Conservation (phyloP, 2,888 invertebrate genomes). For the Aradus depressus region DNA sequence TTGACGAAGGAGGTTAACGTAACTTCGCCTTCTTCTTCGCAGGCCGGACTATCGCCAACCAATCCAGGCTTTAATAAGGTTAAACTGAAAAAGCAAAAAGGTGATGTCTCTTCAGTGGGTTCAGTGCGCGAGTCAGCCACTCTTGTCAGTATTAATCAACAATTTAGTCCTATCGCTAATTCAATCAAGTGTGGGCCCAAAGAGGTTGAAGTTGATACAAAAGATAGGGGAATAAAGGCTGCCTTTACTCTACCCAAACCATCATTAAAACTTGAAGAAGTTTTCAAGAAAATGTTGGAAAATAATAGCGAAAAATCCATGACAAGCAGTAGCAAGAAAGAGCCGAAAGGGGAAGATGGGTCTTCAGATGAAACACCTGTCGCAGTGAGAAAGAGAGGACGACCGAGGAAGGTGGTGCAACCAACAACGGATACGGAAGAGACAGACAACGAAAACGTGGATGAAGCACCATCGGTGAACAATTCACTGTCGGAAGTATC, state of each 20-base stretch:
- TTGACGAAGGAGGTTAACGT: constrained; percentile 8
- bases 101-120: no score
- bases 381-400: constrained; percentile 21
- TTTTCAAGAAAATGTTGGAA: constrained; percentile 21
- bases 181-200: no score
- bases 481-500: no score
- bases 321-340: background rate
- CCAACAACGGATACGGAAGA: background rate
- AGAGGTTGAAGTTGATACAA: constrained; percentile 4
- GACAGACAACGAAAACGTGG: background rate
- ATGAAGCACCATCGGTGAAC: constrained; percentile 4
- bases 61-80: background rate
- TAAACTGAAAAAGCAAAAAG: constrained; percentile 7
- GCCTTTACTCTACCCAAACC: constrained; percentile 7
- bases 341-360: background rate
- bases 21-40: constrained; percentile 8
- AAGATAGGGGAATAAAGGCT: background rate
- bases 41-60: constrained; percentile 5
- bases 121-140: no score
- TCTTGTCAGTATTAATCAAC: no score
- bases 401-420: constrained; percentile 21
- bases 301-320: background rate
- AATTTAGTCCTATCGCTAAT: no score
- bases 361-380: background rate
- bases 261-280: constrained; percentile 18